Conservation (phyloP, 2,113 vertebrate species). For the Macaca fascicularis region DNA sequence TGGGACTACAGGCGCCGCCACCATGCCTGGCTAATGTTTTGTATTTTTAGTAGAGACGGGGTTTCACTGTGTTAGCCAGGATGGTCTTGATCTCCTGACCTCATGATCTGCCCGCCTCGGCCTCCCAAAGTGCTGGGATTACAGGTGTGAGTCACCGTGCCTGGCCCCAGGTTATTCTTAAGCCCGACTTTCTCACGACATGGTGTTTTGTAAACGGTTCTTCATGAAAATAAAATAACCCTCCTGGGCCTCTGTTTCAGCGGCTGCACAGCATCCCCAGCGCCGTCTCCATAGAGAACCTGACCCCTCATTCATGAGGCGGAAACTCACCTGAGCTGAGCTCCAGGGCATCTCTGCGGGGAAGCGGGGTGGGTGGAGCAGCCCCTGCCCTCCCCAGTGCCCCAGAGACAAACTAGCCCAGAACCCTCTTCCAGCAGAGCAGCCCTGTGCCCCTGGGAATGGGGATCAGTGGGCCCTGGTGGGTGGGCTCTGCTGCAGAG, state of each 20-base stretch:
- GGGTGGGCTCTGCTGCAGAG: not conserved
- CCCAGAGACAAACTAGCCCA: not conserved
- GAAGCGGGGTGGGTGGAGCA: not conserved
- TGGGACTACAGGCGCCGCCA: too few species aligned
- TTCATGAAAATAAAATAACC: not conserved
- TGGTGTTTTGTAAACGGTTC: not conserved
- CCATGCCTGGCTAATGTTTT: too few species aligned
- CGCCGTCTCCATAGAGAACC: not conserved
- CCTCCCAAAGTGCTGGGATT: too few species aligned
- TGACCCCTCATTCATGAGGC: accelerated
- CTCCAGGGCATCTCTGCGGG: not conserved
- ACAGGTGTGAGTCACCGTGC: too few species aligned
- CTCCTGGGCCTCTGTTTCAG: too few species aligned
- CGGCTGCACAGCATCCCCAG: not conserved
- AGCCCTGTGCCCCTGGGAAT: not conserved
- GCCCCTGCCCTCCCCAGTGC: not conserved
- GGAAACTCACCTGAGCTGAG: not conserved
- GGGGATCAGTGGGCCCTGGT: not conserved
- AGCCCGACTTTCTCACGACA: not conserved
- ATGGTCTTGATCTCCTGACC: too few species aligned
- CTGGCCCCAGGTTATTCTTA: not conserved
- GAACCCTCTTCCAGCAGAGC: not conserved
- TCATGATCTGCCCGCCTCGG: too few species aligned
- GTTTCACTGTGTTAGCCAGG: too few species aligned
- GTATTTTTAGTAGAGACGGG: too few species aligned